Base-by-base conservation (phyloP, 2,113 vertebrate genomes). In the Anarrhichthys ocellatus region DNA sequence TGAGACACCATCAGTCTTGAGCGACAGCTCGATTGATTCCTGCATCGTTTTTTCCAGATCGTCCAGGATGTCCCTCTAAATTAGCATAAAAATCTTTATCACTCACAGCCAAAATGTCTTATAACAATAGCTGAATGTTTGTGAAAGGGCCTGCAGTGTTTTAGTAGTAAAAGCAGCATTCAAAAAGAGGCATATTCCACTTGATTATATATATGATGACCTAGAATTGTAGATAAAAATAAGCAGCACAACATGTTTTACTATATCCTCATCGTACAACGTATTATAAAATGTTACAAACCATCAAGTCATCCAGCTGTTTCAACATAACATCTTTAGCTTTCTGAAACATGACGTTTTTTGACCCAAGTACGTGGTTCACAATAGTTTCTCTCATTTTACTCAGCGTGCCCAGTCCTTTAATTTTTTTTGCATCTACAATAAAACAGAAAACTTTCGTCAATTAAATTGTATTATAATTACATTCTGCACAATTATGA, bases 21-120 rank as follows among this genome's bases (percentile, higher is more conserved):
- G 74, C 34, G 89, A 83, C 29, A 76, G 62, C 9, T 87, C 56
- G 15, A 73, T 70, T 9, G 89, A 81, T 46, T 76, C 9, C 56
- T 8, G 0, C 76, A 87, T 71, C 14, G 66, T 73, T 14, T 52
- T 0, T 18, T 44, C 0, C 32, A 89, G 34, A 1, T 0, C 22
- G 4, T 32, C 0, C 48, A 85, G 17, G 44, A 87, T 59, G 0
- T 9, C 0, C 0, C 4, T 0, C 89, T 91, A 62, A 76, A 40
- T 71, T 3, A 64, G 10, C 22, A 80, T 34, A 1, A 78, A 46
- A 42, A 74, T 24, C 5, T 6, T 62, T 24, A 40, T 56, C 2
- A 54, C 29, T 62, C 32, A 32, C 59, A 58, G 11, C 11, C 24
- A 27, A 27, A 27, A 58, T 58, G 7, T 27, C 10, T 62, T 36